phyloP scores from a whole-genome alignment of 1,140 invertebrate species.

The Phortica variegata region DNA sequence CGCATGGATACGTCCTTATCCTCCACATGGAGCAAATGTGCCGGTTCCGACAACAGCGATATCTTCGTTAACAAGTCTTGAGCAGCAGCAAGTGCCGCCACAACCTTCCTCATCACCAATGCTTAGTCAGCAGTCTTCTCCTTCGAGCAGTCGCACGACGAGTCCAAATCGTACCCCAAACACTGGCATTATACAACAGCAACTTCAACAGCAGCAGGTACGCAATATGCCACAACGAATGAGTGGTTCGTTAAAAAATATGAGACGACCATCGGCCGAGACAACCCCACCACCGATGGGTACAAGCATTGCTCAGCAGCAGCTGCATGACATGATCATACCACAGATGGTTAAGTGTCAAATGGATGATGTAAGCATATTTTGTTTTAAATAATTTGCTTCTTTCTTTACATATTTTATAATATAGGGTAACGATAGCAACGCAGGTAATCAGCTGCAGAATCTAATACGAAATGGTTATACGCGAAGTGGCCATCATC shows the following conservation, averaged over 20 bases:
- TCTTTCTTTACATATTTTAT: constrained; percentile 23
- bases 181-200: constrained; percentile 55
- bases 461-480: constrained; percentile 50
- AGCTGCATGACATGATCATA: constrained; percentile 18
- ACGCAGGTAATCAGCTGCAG: constrained; percentile 36
- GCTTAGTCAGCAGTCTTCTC: constrained; percentile 62
- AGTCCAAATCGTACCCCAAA: constrained; percentile 60
- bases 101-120: constrained; percentile 60
- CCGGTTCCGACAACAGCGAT: constrained; percentile 19
- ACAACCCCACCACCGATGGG: constrained; percentile 57
- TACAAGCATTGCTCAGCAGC: constrained; percentile 18
- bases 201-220: constrained; percentile 38
- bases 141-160: constrained; percentile 63
- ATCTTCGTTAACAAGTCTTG: constrained; percentile 26
- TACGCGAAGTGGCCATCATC: constrained; percentile 31
- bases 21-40: constrained; percentile 25
- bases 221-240: constrained; percentile 40
- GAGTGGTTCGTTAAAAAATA: constrained; percentile 31
- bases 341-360: constrained; percentile 36
- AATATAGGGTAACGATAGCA: constrained; percentile 30
- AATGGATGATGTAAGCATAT: constrained; percentile 43
- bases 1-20: constrained; percentile 32
- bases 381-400: not conserved
- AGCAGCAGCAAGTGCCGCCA: constrained; percentile 54
- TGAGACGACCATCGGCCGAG: constrained; percentile 58